These are phyloP conservation scores for Coronaproctus castanopsis DNA, from an alignment of 2,888 invertebrate species.

Conservation along the genomic window DNA sequence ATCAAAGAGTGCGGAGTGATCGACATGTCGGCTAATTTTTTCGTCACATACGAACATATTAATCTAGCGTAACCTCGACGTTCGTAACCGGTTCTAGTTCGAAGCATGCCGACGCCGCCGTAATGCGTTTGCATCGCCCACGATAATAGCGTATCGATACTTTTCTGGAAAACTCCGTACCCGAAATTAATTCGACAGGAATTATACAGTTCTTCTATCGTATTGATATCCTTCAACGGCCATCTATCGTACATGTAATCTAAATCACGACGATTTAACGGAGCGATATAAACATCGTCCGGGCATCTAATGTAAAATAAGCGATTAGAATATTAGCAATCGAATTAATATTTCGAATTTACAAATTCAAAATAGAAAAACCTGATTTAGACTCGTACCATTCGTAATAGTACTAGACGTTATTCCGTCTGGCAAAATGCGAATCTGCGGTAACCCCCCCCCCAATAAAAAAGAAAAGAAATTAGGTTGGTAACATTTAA, in stretches of 20 bases:
- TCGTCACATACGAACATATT: not conserved
- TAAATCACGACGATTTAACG: not conserved
- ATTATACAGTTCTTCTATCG: not conserved
- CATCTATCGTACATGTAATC: not conserved
- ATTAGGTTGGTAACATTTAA: too few relatives aligned
- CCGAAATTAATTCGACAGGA: not conserved
- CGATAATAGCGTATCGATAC: not conserved
- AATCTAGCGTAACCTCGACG: not conserved
- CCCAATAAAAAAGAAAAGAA: too few relatives aligned
- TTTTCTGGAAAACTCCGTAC: not conserved
- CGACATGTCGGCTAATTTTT: not conserved
- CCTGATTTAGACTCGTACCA: too few relatives aligned
- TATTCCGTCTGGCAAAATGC: too few relatives aligned
- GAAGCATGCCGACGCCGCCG: not conserved
- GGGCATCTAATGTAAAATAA: too few relatives aligned
- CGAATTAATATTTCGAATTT: too few relatives aligned
- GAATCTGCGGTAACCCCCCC: too few relatives aligned
- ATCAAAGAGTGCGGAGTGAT: not conserved
- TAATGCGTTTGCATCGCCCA: not conserved
- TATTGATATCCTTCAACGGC: not conserved
- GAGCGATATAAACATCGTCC: not conserved
- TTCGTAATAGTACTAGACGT: too few relatives aligned
- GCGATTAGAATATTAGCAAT: too few relatives aligned
- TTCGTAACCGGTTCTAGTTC: not conserved
- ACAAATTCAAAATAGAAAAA: too few relatives aligned